Evolutionary conservation across 2,888 invertebrate genomes (phyloP).

Genomic region (Xestia c-nigrum): DNA sequence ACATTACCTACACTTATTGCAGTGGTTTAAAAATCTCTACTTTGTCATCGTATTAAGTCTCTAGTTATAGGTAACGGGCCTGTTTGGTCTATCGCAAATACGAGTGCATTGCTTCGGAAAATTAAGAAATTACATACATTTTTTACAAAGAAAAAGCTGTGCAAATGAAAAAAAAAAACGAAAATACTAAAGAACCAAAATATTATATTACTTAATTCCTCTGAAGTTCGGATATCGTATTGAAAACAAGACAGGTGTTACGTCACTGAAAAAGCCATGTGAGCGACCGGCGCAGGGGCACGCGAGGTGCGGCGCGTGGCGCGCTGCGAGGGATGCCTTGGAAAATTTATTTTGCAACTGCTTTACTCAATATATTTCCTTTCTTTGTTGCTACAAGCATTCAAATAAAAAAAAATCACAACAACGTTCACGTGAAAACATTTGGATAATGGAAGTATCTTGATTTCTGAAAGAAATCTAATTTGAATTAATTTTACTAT

Average conservation of each 20-base stretch:
- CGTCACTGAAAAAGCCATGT: neutral
- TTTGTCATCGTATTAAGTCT: neutral
- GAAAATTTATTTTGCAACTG: neutral
- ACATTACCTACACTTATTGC: neutral
- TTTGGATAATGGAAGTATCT: no score
- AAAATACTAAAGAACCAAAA: no score
- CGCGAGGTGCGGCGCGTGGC: neutral
- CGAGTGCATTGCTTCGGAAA: neutral
- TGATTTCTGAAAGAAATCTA: neutral
- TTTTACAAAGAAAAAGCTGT: neutral
- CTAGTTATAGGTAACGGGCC: no score
- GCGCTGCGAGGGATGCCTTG: neutral
- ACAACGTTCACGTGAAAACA: no score
- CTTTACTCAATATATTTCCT: neutral
- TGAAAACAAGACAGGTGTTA: neutral
- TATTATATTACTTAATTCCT: no score
- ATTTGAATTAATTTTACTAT: neutral
- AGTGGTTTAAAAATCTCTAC: neutral
- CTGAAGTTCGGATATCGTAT: neutral
- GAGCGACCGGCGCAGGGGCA: neutral
- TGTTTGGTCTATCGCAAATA: neutral
- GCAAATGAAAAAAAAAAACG: neutral
- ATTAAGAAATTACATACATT: neutral
- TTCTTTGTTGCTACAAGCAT: neutral
- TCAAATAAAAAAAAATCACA: neutral